Base-by-base conservation (phyloP, 1,140 invertebrate species). In the Drosophila tropicalis region DNA sequence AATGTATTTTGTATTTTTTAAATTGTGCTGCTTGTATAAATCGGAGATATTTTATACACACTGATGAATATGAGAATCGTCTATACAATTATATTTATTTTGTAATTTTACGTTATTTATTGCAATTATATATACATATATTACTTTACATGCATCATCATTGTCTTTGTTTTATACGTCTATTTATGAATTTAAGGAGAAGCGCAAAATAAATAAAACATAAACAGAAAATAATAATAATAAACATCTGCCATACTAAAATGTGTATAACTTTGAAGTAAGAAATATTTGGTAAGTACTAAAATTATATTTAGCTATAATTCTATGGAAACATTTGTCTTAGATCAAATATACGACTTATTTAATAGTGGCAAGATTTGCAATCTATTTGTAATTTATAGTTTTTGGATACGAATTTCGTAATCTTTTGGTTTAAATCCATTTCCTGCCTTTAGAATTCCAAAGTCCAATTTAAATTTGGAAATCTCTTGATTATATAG, bases 41-140 rank as follows among this genome's bases (percentile, higher is more conserved):
- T 60, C 61, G 51, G 5, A 72, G 34, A 74, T 78, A 74, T 89
- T 87, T 83, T 89, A 89, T 78, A 89, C 84, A 89, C 84, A 76
- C 72, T 40, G 25, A 32, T 40, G 10, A 32, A 62, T 62, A 61
- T 61, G 55, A 76, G 70, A 89, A 79, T 86, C 72, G 84, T 86
- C 84, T 73, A 69, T 79, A 78, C 76, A 77, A 67, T 62, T 76
- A 77, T 67, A 62, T 39, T 41, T 44, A 62, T 58, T 60, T 89
- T 89, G 73, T 89, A 89, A 84, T 89, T 89, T 86, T 89, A 89
- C 73, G 73, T 89, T 89, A 89, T 89, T 89, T 89, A 89, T 89
- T 89, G 84, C 84, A 89, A 84, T 83, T 84, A 85, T 81, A 47
- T 17, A 47, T 51, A 51, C 44, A 22, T 51, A 73, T 89, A 81